phyloP scores from a whole-genome alignment of 2,113 vertebrate species.

The Phainopepla nitens region DNA sequence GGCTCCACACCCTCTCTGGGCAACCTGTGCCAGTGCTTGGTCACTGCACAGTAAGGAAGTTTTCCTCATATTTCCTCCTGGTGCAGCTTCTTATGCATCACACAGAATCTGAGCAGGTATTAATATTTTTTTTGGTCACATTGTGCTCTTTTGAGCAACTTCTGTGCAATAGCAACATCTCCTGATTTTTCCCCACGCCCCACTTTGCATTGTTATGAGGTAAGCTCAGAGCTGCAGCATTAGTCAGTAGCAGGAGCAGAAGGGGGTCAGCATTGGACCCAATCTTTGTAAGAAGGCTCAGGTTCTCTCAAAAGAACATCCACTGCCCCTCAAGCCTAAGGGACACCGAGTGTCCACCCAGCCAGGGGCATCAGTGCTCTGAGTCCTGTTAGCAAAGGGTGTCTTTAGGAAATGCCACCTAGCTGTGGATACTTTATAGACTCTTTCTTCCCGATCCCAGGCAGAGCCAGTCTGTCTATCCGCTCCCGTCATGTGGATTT shows the following conservation, averaged over 20 bases:
- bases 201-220: background rate
- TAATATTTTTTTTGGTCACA: background rate
- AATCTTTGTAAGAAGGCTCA: background rate
- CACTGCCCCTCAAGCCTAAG: background rate
- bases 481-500: conserved; percentile 97
- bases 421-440: conserved; percentile 64
- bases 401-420: conserved; percentile 23
- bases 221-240: background rate
- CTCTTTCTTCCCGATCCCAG: conserved; percentile 85
- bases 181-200: background rate
- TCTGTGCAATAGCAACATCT: background rate
- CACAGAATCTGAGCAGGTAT: background rate
- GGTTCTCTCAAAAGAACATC: background rate
- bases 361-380: background rate
- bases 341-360: background rate
- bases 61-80: background rate
- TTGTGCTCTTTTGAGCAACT: background rate
- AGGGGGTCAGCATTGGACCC: background rate
- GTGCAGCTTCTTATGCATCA: background rate
- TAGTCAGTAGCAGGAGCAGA: background rate
- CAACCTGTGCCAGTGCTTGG: background rate
- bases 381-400: background rate
- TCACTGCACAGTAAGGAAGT: background rate
- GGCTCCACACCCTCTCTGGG: background rate
- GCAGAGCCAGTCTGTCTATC: conserved; percentile 97